Conservation (phyloP, 2,888 invertebrate genomes). For the Nebria salina region DNA sequence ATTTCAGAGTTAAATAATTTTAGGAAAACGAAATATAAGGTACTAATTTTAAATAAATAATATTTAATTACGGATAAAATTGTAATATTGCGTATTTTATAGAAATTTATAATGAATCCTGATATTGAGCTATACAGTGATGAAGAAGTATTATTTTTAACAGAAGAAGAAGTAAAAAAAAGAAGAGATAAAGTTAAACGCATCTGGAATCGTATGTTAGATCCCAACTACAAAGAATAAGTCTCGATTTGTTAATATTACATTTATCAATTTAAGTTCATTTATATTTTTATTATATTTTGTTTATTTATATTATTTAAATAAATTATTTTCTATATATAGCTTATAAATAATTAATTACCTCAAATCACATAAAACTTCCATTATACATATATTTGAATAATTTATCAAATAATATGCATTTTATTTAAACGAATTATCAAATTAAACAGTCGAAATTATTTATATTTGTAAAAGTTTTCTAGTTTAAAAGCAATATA, state of each 20-base stretch:
- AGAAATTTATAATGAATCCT: slow-evolving; percentile 29
- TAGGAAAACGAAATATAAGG: not conserved
- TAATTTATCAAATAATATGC: not conserved
- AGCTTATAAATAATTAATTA: not conserved
- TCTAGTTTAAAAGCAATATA: not conserved
- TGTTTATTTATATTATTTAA: not conserved
- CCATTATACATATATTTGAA: too few relatives aligned
- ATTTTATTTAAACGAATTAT: too few relatives aligned
- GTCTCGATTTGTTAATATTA: not conserved
- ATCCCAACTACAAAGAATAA: not conserved
- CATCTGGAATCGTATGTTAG: slow-evolving; percentile 33
- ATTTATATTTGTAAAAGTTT: slow-evolving; percentile 1
- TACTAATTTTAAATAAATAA: not conserved
- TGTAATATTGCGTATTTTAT: slow-evolving; percentile 5
- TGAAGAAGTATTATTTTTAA: slow-evolving; percentile 34
- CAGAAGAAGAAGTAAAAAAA: slow-evolving; percentile 19
- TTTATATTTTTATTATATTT: too few relatives aligned
- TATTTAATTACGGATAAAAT: not conserved
- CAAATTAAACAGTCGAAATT: not conserved
- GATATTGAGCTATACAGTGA: slow-evolving; percentile 37
- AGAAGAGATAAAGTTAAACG: slow-evolving; percentile 15
- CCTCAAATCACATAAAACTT: not conserved
- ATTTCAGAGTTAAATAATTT: not conserved
- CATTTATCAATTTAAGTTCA: too few relatives aligned
- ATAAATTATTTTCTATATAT: not conserved